Evolutionary conservation across 2,888 invertebrate species (phyloP).

Genomic region (Euspilapteryx auroguttella): DNA sequence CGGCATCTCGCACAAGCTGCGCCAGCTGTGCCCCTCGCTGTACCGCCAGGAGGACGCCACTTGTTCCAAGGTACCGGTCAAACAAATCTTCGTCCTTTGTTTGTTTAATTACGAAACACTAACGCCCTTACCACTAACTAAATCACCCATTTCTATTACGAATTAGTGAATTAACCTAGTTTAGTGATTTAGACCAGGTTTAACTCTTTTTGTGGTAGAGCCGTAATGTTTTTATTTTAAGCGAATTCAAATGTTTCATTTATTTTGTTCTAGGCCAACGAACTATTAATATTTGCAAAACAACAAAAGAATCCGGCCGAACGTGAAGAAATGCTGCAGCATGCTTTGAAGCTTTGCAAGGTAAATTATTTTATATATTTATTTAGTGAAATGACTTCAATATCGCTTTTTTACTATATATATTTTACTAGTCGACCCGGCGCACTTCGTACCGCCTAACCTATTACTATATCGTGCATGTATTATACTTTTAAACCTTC

Average conservation of each 20-base stretch:
- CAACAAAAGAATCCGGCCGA: slow-evolving; percentile 73
- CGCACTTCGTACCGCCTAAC: no score
- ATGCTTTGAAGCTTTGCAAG: slow-evolving; percentile 84
- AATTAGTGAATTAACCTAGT: no score
- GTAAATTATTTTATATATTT: slow-evolving; percentile 19
- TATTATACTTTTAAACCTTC: no score
- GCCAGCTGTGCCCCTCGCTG: slow-evolving; percentile 90
- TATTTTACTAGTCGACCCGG: no score
- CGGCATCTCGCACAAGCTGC: slow-evolving; percentile 82
- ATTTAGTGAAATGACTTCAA: neutral
- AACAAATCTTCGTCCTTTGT: slow-evolving; percentile 10
- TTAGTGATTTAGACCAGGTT: no score
- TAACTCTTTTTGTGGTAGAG: no score
- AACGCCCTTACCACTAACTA: no score
- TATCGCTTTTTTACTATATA: no score
- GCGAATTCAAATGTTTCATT: neutral
- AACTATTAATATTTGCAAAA: slow-evolving; percentile 82
- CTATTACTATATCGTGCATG: no score
- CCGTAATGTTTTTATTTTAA: no score
- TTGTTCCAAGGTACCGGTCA: slow-evolving; percentile 89
- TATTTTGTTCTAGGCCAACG: slow-evolving; percentile 71
- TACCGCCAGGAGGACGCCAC: slow-evolving; percentile 95
- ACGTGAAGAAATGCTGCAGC: slow-evolving; percentile 73
- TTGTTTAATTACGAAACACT: no score
- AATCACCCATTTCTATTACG: no score